These are phyloP conservation scores for Hesperia comma DNA, from an alignment of 2,888 invertebrate species.

Conservation along the genomic window DNA sequence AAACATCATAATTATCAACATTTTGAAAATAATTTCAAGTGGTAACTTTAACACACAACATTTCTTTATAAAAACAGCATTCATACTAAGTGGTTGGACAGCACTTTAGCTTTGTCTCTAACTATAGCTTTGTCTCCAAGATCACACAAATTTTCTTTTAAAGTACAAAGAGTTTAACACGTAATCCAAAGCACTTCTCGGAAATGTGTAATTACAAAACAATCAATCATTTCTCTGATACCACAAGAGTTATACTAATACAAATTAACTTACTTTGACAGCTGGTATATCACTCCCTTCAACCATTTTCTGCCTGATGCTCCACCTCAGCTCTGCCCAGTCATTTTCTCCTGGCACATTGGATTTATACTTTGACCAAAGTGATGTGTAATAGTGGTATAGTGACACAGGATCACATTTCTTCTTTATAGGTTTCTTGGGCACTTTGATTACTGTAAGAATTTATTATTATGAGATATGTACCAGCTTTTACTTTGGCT, in stretches of 20 bases:
- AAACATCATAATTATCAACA: conserved; percentile 35
- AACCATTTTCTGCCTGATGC: conserved; percentile 87
- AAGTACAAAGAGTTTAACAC: no score
- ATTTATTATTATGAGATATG: background rate
- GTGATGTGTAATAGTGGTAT: conserved; percentile 89
- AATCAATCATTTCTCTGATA: no score
- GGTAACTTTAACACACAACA: no score
- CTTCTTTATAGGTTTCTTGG: conserved; percentile 68
- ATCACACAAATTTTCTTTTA: no score
- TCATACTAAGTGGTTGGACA: no score
- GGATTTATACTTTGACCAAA: conserved; percentile 88
- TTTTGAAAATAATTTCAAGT: no score
- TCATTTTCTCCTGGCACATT: conserved; percentile 89
- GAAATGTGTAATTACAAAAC: no score
- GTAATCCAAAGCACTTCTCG: no score
- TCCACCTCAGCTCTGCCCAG: conserved; percentile 87
- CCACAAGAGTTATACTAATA: background rate
- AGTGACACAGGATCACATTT: conserved; percentile 89
- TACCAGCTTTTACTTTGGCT: no score
- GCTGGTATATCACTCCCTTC: conserved; percentile 50
- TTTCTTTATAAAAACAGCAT: no score
- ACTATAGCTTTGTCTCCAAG: no score
- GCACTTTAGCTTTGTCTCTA: no score
- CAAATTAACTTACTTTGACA: conserved; percentile 17
- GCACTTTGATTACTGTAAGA: conserved; percentile 85